Conservation (phyloP, 2,113 vertebrate genomes). For the Nycticorax nycticorax region DNA sequence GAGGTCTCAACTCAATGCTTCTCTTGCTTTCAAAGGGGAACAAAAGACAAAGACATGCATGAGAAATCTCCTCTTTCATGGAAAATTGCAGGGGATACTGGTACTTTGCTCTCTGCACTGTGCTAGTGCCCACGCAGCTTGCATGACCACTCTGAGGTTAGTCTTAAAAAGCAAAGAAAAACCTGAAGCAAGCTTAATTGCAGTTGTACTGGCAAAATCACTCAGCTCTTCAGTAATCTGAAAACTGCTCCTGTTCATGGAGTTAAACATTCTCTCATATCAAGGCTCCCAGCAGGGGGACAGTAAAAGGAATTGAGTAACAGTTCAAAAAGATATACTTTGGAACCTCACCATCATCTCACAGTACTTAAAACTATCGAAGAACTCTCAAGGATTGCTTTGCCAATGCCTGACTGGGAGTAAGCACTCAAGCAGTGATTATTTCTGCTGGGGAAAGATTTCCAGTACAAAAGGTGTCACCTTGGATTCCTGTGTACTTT, state of each 20-base stretch:
- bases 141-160: not conserved
- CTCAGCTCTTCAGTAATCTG: not conserved
- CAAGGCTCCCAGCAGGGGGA: not conserved
- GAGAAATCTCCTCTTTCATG: not conserved
- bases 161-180: not conserved
- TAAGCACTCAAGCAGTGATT: not conserved
- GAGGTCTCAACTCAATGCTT: not conserved
- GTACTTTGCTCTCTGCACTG: not conserved
- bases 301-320: not conserved
- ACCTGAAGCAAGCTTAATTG: not conserved
- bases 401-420: not conserved
- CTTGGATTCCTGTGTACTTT: not conserved
- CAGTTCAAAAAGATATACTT: not conserved
- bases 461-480: not conserved
- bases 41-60: not conserved
- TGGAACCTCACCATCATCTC: not conserved
- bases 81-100: not conserved
- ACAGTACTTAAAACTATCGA: not conserved
- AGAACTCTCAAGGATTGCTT: not conserved
- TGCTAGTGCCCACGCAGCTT: not conserved
- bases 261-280: not conserved
- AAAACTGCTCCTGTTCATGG: not conserved
- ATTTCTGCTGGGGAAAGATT: not conserved
- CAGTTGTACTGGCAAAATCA: not conserved
- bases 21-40: not conserved